These are phyloP conservation scores for Crioceris asparagi DNA, from an alignment of 2,888 invertebrate species.

Conservation along the genomic window DNA sequence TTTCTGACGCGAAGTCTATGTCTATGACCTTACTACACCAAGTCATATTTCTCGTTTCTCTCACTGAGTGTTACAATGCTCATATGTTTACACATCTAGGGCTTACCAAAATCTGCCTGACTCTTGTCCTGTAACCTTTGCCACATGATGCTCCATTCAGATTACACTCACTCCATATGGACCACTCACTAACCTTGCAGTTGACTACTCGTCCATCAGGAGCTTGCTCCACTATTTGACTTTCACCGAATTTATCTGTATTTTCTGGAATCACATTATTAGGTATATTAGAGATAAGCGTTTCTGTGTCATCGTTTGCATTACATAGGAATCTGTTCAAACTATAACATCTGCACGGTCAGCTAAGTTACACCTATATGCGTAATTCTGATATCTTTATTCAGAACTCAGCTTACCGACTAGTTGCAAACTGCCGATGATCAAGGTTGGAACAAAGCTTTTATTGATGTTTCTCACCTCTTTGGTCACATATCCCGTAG, in stretches of 20 bases:
- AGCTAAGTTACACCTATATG: too few species aligned
- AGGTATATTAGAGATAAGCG: too few species aligned
- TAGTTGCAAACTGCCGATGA: too few species aligned
- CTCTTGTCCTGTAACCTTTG: slow-evolving; percentile 38
- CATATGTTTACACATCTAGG: background rate
- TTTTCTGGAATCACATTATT: too few species aligned
- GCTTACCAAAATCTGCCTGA: slow-evolving; percentile 40
- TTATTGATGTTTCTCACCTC: background rate
- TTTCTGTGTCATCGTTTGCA: too few species aligned
- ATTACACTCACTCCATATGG: slow-evolving; percentile 41
- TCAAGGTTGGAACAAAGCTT: too few species aligned
- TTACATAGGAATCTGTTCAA: too few species aligned
- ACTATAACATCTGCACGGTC: too few species aligned
- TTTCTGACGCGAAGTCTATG: background rate
- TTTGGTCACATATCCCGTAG: slow-evolving; percentile 25
- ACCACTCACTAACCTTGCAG: slow-evolving; percentile 43
- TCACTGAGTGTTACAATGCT: too few species aligned
- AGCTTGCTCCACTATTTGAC: too few species aligned
- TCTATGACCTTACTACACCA: background rate
- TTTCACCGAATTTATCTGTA: too few species aligned
- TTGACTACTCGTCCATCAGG: slow-evolving; percentile 32
- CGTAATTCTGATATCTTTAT: background rate
- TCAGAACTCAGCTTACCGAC: background rate
- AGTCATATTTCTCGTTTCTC: too few species aligned
- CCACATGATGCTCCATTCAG: slow-evolving; percentile 33